Base-by-base conservation (phyloP, 2,113 vertebrate species). In the Odontophorus gujanensis region DNA sequence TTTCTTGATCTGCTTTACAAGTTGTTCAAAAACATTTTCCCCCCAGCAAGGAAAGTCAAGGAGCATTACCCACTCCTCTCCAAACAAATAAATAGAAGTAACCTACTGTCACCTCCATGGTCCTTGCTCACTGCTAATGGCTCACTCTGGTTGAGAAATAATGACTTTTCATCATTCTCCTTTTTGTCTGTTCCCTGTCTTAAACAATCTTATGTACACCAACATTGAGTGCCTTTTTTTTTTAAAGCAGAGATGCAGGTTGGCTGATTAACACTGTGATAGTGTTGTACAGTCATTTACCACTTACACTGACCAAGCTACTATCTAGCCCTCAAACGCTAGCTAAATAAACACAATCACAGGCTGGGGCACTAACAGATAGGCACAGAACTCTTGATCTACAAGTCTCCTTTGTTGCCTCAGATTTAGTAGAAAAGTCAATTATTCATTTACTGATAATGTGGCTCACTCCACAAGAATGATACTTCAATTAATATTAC, bases 401-500 rank as follows among this genome's bases (percentile, higher is more conserved):
- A 51, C 43, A 17, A 32, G 75, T n/a, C 91, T 42, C 55, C 57
- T 89, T 96, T 95, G 67, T 87, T 89, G 68, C 55, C 87, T 80
- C 76, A 77, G 19, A 77, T 73, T 82, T 8, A 0, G 2, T 15
- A 42, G 36, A 93, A 72, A 87, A 90, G 82, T 71, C 87, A 91
- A 82, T 91, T 93, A 88, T n/a, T 30, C 67, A 80, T 87, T 82
- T 89, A 40, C 59, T 71, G 93, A 87, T 96, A 85, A 76, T 2
- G 0, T 32, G n/a, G 5, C 59, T 80, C 28, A 57, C 38, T 47
- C 79, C 74, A 72, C 72, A 83, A 96, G 63, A 89, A 91, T 42
- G 72, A 50, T 48, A 57, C 72, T 93, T 78, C 77, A 67, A 79
- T 92, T 94, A 96, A 91, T 68, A 82, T 85, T 79, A 80, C 59